Conservation (phyloP, 2,113 vertebrate species). For the Trogon melanurus region DNA sequence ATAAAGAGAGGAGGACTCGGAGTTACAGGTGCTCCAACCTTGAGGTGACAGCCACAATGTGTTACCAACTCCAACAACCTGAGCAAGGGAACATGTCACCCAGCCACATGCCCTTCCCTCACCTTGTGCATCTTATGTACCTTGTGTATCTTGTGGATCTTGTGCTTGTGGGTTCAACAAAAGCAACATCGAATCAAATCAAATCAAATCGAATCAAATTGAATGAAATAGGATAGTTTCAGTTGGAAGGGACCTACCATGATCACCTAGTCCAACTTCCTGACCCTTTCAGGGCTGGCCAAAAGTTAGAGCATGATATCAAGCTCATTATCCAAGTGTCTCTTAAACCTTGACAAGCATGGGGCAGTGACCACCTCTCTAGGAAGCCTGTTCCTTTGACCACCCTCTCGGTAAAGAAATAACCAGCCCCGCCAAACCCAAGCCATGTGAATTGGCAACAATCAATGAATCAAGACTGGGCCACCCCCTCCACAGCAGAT, state of each 20-base stretch:
- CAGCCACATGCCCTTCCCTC: background rate
- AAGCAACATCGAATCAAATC: background rate
- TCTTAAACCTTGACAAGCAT: background rate
- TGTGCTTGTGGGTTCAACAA: background rate
- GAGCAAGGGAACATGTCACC: accelerated
- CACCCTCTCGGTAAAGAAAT: background rate
- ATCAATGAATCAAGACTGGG: accelerated
- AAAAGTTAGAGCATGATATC: background rate
- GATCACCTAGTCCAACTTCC: background rate
- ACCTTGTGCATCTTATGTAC: background rate
- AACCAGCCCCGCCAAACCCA: accelerated
- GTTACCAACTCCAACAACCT: accelerated
- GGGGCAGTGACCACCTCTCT: background rate
- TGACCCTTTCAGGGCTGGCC: background rate
- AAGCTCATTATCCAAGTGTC: background rate
- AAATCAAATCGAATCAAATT: too few species aligned
- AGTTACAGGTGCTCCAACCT: background rate
- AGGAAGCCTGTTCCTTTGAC: background rate
- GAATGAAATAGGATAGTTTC: background rate
- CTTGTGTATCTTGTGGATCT: background rate
- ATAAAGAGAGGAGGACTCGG: background rate
- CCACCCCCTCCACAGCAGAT: accelerated
- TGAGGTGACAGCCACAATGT: accelerated
- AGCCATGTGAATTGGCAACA: background rate
- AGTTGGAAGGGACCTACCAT: background rate